A percentile compares a stretch with the other conserved stretches of the same genome.
phyloP scores from a whole-genome alignment of 2,113 vertebrate genomes.

The Mesocricetus auratus region DNA sequence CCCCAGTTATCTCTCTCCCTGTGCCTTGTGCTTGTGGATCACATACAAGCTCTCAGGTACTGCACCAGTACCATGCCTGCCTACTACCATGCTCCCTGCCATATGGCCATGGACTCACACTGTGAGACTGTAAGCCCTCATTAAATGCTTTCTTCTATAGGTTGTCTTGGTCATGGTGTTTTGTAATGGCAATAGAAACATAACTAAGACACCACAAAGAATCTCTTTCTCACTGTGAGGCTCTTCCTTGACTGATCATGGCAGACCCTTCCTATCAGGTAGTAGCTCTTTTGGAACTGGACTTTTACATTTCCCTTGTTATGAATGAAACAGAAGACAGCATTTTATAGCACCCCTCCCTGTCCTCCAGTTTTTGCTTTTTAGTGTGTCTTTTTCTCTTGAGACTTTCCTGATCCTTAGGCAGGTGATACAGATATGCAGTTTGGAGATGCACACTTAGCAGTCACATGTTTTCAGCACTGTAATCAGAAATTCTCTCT shows the following conservation, averaged over 20 bases:
- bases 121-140: background rate
- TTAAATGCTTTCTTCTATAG: background rate
- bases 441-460: background rate
- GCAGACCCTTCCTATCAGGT: background rate
- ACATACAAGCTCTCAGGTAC: background rate
- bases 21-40: background rate
- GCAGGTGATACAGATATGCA: background rate
- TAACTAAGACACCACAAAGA: background rate
- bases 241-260: background rate
- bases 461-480: background rate
- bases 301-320: background rate
- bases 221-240: background rate
- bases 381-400: background rate
- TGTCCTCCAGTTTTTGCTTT: background rate
- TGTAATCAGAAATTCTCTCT: background rate
- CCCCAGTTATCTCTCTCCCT: background rate
- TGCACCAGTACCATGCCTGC: background rate
- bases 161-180: background rate
- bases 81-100: background rate
- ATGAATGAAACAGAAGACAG: background rate
- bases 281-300: background rate
- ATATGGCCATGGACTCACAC: background rate
- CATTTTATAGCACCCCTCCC: background rate
- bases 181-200: background rate
- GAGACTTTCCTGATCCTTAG: background rate